These are phyloP conservation scores for Dasysyrphus albostriatus DNA, from an alignment of 2,888 invertebrate species.

Conservation along the genomic window DNA sequence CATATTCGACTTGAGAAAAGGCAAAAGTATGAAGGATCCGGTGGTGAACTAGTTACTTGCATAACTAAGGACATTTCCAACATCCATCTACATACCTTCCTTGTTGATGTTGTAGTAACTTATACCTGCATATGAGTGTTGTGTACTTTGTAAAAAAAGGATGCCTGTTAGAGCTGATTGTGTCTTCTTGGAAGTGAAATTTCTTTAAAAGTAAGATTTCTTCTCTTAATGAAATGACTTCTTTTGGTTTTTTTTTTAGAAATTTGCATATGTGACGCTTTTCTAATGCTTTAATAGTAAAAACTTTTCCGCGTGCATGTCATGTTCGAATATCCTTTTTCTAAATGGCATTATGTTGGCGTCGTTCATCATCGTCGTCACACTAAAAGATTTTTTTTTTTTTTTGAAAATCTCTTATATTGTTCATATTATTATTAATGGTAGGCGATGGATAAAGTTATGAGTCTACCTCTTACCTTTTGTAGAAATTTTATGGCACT, in stretches of 20 bases:
- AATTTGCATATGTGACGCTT: conserved; percentile 23
- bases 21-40: conserved; percentile 54
- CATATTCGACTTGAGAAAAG: conserved; percentile 50
- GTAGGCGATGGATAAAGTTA: conserved; percentile 45
- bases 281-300: conserved; percentile 21
- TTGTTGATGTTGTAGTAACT: neutral
- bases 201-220: neutral
- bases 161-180: conserved; percentile 18
- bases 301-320: conserved; percentile 36
- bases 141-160: neutral
- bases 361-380: neutral
- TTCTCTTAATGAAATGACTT: conserved; percentile 44
- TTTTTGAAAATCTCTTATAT: neutral
- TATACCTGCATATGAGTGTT: neutral
- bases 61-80: conserved; percentile 39
- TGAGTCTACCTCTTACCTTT: conserved; percentile 6
- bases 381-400: conserved; percentile 20
- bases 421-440: conserved; percentile 24
- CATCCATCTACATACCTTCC: conserved; percentile 4
- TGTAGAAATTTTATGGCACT: conserved; percentile 39
- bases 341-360: conserved; percentile 24
- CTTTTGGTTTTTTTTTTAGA: neutral
- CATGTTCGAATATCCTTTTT: conserved; percentile 1
- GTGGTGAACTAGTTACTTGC: conserved; percentile 56
- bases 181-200: conserved; percentile 15